These are phyloP conservation scores for Agrypnus murinus DNA, from an alignment of 2,888 invertebrate genomes.

Conservation along the genomic window DNA sequence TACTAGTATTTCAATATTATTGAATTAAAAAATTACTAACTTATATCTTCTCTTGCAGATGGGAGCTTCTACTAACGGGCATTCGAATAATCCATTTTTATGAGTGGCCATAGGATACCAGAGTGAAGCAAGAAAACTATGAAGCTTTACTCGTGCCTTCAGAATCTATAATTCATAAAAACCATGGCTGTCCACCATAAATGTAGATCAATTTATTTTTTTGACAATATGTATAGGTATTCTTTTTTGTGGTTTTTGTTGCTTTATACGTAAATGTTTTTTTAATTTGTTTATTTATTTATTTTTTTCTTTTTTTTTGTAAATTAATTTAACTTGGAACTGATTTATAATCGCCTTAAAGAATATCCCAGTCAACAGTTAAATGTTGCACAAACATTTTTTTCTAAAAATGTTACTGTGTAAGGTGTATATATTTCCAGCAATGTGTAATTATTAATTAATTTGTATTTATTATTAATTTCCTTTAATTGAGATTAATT, in stretches of 20 bases:
- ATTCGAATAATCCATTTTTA: constrained; percentile 78
- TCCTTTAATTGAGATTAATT: no score
- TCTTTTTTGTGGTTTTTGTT: constrained; percentile 43
- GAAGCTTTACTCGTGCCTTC: constrained; percentile 48
- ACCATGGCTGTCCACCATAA: constrained; percentile 43
- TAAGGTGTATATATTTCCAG: no score
- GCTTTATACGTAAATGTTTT: constrained; percentile 45
- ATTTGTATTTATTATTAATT: no score
- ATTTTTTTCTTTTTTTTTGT: constrained; percentile 42
- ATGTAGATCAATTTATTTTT: constrained; percentile 49
- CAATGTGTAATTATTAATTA: no score
- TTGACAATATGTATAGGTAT: constrained; percentile 42
- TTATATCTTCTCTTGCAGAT: constrained; percentile 68
- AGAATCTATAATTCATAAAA: constrained; percentile 35
- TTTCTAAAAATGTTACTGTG: no score
- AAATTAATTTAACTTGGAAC: constrained; percentile 25
- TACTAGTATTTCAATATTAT: no score
- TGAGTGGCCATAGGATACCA: constrained; percentile 64
- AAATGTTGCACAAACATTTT: background rate
- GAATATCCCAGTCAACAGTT: background rate
- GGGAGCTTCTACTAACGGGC: constrained; percentile 66
- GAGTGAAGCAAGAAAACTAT: constrained; percentile 32
- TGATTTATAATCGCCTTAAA: constrained; percentile 31
- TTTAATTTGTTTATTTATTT: constrained; percentile 50
- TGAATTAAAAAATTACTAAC: no score